Conservation (phyloP, 1,140 invertebrate genomes). For the Apis mellifera region DNA sequence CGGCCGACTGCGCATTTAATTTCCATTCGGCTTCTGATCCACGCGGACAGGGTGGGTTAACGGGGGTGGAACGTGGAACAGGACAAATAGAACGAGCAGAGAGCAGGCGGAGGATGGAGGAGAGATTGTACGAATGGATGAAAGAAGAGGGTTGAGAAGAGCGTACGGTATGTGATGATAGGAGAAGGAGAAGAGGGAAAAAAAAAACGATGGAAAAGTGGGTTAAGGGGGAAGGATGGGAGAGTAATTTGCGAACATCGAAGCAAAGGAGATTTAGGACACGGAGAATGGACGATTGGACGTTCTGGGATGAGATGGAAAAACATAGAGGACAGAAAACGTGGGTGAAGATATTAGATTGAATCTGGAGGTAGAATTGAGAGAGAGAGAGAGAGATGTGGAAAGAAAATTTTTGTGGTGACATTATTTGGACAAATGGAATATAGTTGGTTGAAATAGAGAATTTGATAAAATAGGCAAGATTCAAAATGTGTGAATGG, state of each 20-base stretch:
- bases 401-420: not conserved
- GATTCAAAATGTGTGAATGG: too few relatives aligned
- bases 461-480: too few relatives aligned
- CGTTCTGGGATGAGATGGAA: not conserved
- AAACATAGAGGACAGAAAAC: not conserved
- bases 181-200: too few relatives aligned
- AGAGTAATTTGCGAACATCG: constrained; percentile 48
- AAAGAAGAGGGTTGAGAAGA: not conserved
- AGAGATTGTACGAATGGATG: constrained; percentile 23
- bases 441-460: too few relatives aligned
- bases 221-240: constrained; percentile 47
- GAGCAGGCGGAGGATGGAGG: constrained; percentile 1
- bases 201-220: constrained; percentile 6
- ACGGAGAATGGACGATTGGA: constrained; percentile 27
- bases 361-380: constrained; percentile 1
- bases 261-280: constrained; percentile 42
- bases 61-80: not conserved
- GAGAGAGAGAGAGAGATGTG: not conserved
- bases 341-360: constrained; percentile 18
- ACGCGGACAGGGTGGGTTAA: not conserved
- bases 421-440: too few relatives aligned
- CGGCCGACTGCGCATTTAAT: constrained; percentile 80
- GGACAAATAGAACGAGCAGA: constrained; percentile 12
- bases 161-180: too few relatives aligned
- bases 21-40: constrained; percentile 76